Evolutionary conservation across 1,140 invertebrate species (phyloP), one percentile per base, ranked within the genome.

Genomic region (Aphelenchoides besseyi): DNA sequence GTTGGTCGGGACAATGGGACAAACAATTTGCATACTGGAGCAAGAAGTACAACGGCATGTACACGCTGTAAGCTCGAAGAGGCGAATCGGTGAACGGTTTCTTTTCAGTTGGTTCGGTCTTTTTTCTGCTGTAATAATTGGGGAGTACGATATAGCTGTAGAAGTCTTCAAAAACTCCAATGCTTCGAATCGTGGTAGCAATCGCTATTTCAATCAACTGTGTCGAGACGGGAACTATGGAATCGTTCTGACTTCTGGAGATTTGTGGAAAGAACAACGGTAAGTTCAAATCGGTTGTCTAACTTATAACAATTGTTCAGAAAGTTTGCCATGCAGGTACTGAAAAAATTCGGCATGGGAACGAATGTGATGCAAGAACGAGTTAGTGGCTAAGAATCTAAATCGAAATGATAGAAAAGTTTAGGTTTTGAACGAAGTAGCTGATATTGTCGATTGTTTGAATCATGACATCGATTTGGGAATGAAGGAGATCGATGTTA

Each of bases 191-290:
- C 63, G 63, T 30, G 32, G 32, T n/a, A 16, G 23, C n/a, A 35
- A 36, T 32, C 36, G 18, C 63, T 1, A 66, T n/a, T 66, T 66
- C 3, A 37, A 66, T 3, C n/a, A 2, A 28, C 1, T 53, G 41
- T 66, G 30, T 16, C 16, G 66, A 37, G 71, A 41, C 2, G 71
- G 71, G 2, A 18, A 41, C 32, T 72, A 32, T 32, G 73, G 73
- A 29, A 29, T 74, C 3, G 37, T 63, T 23, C 63, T 71, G 16
- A 62, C 73, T 12, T 29, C 32, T n/a, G 73, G 69, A n/a, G 48
- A 75, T 18, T 18, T 69, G 16, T 74, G 73, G 73, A 53, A 76
- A n/a, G 52, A 70, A 29, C 73, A 75, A 8, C 69, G 73, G 26
- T n/a, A n/a, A n/a, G n/a, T n/a, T n/a, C n/a, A n/a, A n/a, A n/a